These are phyloP conservation scores for Anoplopoma fimbria DNA, from an alignment of 2,113 vertebrate genomes.

Conservation along the genomic window DNA sequence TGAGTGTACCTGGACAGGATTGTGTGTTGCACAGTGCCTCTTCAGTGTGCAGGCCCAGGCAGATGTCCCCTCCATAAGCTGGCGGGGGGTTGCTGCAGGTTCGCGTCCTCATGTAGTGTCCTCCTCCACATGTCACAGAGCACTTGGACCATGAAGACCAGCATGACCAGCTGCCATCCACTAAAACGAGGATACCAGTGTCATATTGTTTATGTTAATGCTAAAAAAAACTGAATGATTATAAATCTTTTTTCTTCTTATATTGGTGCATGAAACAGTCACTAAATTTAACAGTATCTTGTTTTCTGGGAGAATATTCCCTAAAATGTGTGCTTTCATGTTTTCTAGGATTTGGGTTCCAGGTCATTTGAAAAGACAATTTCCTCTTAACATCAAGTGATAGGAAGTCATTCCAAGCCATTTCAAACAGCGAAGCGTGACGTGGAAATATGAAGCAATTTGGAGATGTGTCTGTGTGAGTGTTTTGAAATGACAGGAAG, in stretches of 20 bases:
- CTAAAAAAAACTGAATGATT: background rate
- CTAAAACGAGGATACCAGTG: slow-evolving; percentile 74
- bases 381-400: slow-evolving; percentile 42
- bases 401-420: slow-evolving; percentile 43
- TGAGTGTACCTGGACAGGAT: slow-evolving; percentile 89
- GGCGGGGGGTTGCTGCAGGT: slow-evolving; percentile 94
- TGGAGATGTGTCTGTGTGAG: background rate
- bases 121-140: slow-evolving; percentile 94
- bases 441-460: slow-evolving; percentile 23
- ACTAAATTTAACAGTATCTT: background rate
- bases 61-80: slow-evolving; percentile 96
- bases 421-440: slow-evolving; percentile 47
- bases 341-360: slow-evolving; percentile 27
- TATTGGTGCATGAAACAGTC: background rate
- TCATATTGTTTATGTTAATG: background rate
- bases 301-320: slow-evolving; percentile 14
- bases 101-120: slow-evolving; percentile 95
- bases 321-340: background rate
- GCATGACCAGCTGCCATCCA: slow-evolving; percentile 97
- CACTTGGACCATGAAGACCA: slow-evolving; percentile 98
- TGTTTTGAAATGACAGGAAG: slow-evolving; percentile 33
- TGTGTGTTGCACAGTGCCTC: slow-evolving; percentile 96
- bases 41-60: slow-evolving; percentile 96
- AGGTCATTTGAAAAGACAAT: slow-evolving; percentile 55
- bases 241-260: background rate